Evolutionary conservation across 2,797 vertebrate genomes (phyloP), one percentile per base, ranked within the genome.

Genomic region (Tangara arthus): DNA sequence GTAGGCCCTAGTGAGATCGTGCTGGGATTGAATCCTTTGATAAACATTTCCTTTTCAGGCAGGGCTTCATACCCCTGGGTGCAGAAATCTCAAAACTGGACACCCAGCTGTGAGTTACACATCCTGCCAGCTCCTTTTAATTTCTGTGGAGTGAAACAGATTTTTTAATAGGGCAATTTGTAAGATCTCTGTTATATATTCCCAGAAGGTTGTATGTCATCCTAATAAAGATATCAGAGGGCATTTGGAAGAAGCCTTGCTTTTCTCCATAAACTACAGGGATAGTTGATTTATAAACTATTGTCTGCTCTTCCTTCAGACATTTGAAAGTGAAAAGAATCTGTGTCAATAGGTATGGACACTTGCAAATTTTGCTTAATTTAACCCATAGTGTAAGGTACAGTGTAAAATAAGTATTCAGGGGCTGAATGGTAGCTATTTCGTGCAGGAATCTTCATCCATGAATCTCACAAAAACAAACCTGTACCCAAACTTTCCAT

Each of bases 1-100:
- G 11, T 41, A 61, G 34, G 18, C 7, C 27, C 23, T 63, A 42
- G 9, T 50, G 50, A 60, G 20, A 19, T 55, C 0, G 0, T 70
- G 32, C n/a, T 85, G n/a, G 17, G 28, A 46, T 37, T 65, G 17
- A 76, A 44, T 41, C 27, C 7, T 76, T 47, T 85, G 46, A 77
- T 72, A 73, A 93, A 27, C 4, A 16, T n/a, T 71, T 57, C 11
- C 2, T 85, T 90, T 79, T 72, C 73, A 47, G 53, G 8, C 41
- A 70, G 19, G 12, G 22, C 35, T 66, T 66, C 44, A 47, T 47
- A 12, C 1, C 14, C 11, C 63, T n/a, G 30, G 27, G 35, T 52
- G 28, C 21, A 73, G 77, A 83, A 49, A 50, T 55, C 52, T 83
- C 30, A 61, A 30, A 50, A 42, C 0, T 70, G n/a, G 75, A 39